Conservation (phyloP, 1,140 invertebrate species). For the Drosophila nigromelanica region DNA sequence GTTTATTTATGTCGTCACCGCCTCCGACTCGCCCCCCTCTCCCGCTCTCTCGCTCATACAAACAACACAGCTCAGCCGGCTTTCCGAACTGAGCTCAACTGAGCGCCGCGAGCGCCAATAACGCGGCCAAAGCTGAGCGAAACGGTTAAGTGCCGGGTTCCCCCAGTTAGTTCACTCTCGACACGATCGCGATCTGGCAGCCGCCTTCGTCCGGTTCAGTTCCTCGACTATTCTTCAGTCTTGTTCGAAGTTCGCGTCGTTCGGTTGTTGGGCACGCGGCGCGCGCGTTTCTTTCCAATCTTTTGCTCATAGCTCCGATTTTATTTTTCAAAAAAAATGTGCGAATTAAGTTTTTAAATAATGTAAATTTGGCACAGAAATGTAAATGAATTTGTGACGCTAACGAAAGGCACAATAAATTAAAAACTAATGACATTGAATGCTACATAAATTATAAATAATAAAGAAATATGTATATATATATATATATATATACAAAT, state of each 20-base stretch:
- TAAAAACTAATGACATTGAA: constrained; percentile 49
- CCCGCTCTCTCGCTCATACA: constrained; percentile 1
- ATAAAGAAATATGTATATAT: constrained; percentile 11
- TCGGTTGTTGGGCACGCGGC: constrained; percentile 72
- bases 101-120: constrained; percentile 39
- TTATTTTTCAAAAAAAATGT: constrained; percentile 17
- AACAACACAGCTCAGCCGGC: constrained; percentile 47
- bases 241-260: constrained; percentile 79
- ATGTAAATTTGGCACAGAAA: constrained; percentile 48
- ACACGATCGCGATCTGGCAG: constrained; percentile 32
- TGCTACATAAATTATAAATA: constrained; percentile 43
- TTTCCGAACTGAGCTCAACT: constrained; percentile 54
- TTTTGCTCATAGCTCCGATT: constrained; percentile 5
- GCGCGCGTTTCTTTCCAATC: constrained; percentile 41
- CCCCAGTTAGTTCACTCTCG: not conserved
- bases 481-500: not conserved
- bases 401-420: constrained; percentile 36
- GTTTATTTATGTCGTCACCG: constrained; percentile 72
- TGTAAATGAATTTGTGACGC: constrained; percentile 42
- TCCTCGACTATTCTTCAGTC: constrained; percentile 50
- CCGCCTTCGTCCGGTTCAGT: constrained; percentile 37
- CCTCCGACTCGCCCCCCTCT: not conserved
- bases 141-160: constrained; percentile 11
- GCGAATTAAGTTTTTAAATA: constrained; percentile 46
- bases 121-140: constrained; percentile 5